Evolutionary conservation across 2,797 vertebrate genomes (phyloP), one percentile per base, ranked within the genome.

Genomic region (Pantherophis alleghaniensis): DNA sequence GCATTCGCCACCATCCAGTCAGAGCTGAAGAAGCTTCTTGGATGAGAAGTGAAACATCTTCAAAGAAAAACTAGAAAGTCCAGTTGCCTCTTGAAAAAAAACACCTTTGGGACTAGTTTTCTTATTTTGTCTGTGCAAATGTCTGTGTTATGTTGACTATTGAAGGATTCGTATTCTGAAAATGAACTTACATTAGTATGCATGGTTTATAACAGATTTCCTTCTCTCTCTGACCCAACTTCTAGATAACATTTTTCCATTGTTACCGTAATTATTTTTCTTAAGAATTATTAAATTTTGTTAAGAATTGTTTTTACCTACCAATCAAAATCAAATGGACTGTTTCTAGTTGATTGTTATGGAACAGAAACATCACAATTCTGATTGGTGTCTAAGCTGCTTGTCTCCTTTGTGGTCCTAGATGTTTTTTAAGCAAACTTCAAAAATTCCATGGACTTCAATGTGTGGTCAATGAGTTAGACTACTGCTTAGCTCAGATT

Each of bases 351-450:
- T 96, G 93, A 55, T 93, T 94, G 16, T 55, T 26, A 94, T 16
- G 93, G 20, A 95, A 9, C 90, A 95, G 94, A 95, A 95, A 88
- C 91, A 87, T 18, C 92, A 95, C 87, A 79, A 93, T 95, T 69
- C 6, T 69, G 66, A 32, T 16, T 32, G 66, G n/a, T 2, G 6
- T 32, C n/a, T 69, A 69, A 69, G n/a, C n/a, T 69, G 66, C 14
- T 69, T 69, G 66, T 7, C 5, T 69, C 66, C 66, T 14, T 69
- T 32, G 14, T 69, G n/a, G 66, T 32, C 66, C 66, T 74, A 32
- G n/a, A 32, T 32, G 5, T 74, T 74, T 32, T 14, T 74, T 74
- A 32, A 74, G 14, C 66, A 32, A 74, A 69, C n/a, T 32, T 69
- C 2, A 32, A n/a, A 69, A 69, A 37, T 32, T 32, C 14, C 66